Conservation (phyloP, 2,888 invertebrate species). For the Didymodactylos carnosus region DNA sequence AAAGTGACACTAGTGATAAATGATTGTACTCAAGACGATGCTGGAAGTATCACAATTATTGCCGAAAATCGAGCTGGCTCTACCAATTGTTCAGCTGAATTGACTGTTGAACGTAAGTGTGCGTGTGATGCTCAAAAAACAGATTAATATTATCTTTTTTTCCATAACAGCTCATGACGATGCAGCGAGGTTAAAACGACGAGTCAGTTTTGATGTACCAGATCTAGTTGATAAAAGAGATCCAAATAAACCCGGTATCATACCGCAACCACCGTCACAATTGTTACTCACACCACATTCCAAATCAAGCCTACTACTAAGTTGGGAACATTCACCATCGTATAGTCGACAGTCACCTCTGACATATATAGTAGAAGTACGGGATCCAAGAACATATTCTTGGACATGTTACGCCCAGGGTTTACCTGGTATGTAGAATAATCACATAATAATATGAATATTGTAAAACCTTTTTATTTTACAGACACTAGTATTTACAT, state of each 20-base stretch:
- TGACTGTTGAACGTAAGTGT: conserved; percentile 4
- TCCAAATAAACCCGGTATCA: neutral
- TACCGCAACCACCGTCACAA: conserved; percentile 1
- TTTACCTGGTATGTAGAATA: neutral
- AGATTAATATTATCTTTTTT: neutral
- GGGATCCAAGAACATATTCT: conserved; percentile 7
- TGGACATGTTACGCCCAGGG: conserved; percentile 5
- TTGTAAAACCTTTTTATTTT: neutral
- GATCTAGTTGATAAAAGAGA: neutral
- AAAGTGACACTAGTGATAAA: neutral
- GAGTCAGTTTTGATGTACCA: conserved; percentile 9
- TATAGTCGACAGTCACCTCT: neutral
- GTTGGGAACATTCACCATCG: conserved; percentile 10
- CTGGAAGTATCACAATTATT: neutral
- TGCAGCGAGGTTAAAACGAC: neutral
- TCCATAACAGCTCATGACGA: neutral
- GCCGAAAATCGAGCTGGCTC: conserved; percentile 6
- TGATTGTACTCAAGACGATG: neutral
- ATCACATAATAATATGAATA: too few relatives aligned
- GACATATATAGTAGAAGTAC: conserved; percentile 7
- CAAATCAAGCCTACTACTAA: neutral
- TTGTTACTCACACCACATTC: neutral
- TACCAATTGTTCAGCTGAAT: conserved; percentile 8
- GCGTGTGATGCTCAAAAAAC: neutral
- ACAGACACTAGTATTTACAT: neutral